Evolutionary conservation across 2,113 vertebrate species (phyloP).

Genomic region (Bambusicola thoracicus): DNA sequence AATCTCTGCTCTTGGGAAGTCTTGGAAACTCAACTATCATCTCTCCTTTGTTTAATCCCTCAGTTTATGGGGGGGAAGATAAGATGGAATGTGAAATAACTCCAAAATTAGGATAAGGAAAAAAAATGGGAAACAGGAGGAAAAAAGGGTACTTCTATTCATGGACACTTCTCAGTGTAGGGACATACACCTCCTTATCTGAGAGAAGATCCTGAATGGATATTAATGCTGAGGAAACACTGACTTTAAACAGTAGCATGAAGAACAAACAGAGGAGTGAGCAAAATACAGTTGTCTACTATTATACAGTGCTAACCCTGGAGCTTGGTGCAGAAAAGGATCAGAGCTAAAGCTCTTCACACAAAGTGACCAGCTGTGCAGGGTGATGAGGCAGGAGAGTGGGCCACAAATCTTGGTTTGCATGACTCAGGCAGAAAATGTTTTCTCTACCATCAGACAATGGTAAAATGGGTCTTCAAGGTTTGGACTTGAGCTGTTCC

Average conservation of each 20-base stretch:
- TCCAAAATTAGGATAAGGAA: not conserved
- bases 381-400: not conserved
- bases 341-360: not conserved
- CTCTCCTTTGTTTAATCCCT: not conserved
- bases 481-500: not conserved
- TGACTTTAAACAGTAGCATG: not conserved
- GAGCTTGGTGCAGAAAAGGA: not conserved
- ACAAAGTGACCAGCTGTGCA: not conserved
- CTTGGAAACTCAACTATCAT: not conserved
- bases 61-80: not conserved
- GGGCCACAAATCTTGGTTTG: not conserved
- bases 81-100: not conserved
- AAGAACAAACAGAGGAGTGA: not conserved
- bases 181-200: not conserved
- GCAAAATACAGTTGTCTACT: not conserved
- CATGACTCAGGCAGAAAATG: not conserved
- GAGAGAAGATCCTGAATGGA: not conserved
- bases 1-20: not conserved
- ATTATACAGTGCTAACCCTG: not conserved
- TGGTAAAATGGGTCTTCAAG: not conserved
- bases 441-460: not conserved
- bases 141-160: not conserved
- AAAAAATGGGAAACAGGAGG: not conserved
- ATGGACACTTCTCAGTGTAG: not conserved
- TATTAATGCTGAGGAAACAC: not conserved